Evolutionary conservation across 1,140 invertebrate species (phyloP).

Genomic region (Cotesia typhae): DNA sequence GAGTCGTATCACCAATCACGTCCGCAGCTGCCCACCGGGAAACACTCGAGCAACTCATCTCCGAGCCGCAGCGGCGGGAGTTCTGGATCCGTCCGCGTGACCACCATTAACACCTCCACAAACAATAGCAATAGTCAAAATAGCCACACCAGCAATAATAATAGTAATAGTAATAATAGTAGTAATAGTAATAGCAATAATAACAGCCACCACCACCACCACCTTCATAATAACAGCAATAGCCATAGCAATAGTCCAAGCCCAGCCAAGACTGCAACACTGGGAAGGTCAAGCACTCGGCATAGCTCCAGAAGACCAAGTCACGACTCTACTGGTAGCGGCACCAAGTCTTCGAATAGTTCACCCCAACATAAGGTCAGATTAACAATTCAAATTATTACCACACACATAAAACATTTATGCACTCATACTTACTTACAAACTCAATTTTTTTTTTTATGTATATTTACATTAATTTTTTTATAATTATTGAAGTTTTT

Average conservation of each 20-base stretch:
- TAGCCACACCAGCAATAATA: too few species aligned
- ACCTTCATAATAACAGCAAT: too few species aligned
- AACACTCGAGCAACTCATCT: slow-evolving; percentile 61
- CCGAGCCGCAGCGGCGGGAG: slow-evolving; percentile 62
- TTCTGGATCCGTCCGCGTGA: slow-evolving; percentile 57
- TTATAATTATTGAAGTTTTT: too few species aligned
- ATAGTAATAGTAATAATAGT: too few species aligned
- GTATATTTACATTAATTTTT: too few species aligned
- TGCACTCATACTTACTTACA: too few species aligned
- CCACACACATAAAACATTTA: neutral
- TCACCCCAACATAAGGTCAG: slow-evolving; percentile 63
- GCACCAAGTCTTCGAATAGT: slow-evolving; percentile 57
- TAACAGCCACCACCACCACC: slow-evolving; percentile 41
- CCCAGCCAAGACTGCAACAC: slow-evolving; percentile 53
- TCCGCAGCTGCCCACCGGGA: slow-evolving; percentile 54
- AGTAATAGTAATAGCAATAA: slow-evolving; percentile 36
- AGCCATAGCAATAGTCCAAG: slow-evolving; percentile 45
- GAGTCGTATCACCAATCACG: slow-evolving; percentile 51
- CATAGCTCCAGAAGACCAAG: slow-evolving; percentile 58
- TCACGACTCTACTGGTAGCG: slow-evolving; percentile 55
- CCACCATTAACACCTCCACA: neutral
- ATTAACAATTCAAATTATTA: slow-evolving; percentile 21
- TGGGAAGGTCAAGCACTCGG: slow-evolving; percentile 53
- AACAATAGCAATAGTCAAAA: too few species aligned
- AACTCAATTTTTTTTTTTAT: too few species aligned